phyloP scores from a whole-genome alignment of 2,888 invertebrate genomes.

The Elmis aenea region DNA sequence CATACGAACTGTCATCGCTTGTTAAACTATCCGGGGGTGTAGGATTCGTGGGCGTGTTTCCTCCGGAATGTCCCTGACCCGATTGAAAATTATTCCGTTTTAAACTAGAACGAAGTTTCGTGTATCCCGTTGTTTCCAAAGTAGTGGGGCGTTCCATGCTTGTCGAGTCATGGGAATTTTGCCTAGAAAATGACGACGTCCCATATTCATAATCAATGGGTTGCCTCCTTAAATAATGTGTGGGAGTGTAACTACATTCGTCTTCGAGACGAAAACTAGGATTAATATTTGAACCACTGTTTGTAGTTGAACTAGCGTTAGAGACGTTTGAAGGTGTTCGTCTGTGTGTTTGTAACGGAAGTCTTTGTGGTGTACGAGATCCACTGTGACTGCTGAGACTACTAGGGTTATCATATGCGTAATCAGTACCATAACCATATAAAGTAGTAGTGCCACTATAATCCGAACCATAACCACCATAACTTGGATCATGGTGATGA shows the following conservation, averaged over 20 bases:
- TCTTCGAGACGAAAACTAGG: conserved; percentile 60
- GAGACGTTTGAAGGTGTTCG: conserved; percentile 76
- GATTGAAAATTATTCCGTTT: conserved; percentile 62
- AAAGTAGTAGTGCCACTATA: conserved; percentile 41
- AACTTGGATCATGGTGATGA: conserved; percentile 33
- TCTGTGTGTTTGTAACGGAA: conserved; percentile 56
- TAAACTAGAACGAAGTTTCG: conserved; percentile 72
- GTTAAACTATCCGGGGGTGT: conserved; percentile 82
- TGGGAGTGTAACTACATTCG: conserved; percentile 49
- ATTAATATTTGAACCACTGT: conserved; percentile 56
- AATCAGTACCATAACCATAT: conserved; percentile 46
- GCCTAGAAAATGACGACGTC: conserved; percentile 39
- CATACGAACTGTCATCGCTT: conserved; percentile 84
- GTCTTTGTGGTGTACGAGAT: conserved; percentile 44
- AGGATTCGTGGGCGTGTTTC: conserved; percentile 72
- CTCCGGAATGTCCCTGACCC: conserved; percentile 52
- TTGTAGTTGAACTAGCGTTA: conserved; percentile 54
- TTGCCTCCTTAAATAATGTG: conserved; percentile 47
- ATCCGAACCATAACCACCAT: conserved; percentile 42
- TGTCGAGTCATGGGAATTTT: conserved; percentile 50
- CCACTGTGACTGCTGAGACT: conserved; percentile 46
- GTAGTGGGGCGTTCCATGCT: conserved; percentile 57
- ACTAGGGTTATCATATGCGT: conserved; percentile 56
- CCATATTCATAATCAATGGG: conserved; percentile 40
- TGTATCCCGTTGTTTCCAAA: conserved; percentile 57